phyloP scores from a whole-genome alignment of 2,113 vertebrate species.

The Circaetus gallicus region DNA sequence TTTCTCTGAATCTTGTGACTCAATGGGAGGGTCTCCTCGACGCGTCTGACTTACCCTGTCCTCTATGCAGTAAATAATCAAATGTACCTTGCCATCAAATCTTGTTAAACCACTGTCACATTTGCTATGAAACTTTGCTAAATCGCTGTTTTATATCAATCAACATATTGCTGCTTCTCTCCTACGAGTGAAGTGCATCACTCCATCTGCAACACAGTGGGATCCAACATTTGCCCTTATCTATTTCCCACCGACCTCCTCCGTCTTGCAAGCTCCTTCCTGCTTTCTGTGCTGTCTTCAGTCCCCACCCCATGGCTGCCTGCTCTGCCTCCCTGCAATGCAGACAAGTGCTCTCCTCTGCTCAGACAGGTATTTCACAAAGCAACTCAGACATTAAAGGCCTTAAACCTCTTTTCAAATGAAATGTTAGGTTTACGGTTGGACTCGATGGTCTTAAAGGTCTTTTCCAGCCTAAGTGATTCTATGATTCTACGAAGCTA shows the following conservation, averaged over 20 bases:
- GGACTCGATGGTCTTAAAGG: no score
- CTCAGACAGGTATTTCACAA: not conserved
- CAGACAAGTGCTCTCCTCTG: not conserved
- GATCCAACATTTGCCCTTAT: not conserved
- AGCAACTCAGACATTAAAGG: not conserved
- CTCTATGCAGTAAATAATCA: not conserved
- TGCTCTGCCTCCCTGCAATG: not conserved
- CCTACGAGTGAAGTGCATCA: not conserved
- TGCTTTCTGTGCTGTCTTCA: not conserved
- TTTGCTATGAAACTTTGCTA: not conserved
- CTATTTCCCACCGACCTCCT: not conserved
- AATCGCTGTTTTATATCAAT: not conserved
- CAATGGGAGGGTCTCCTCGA: not conserved
- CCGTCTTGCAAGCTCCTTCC: not conserved
- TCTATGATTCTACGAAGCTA: not conserved
- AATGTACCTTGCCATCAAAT: not conserved
- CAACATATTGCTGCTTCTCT: not conserved
- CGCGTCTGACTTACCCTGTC: not conserved
- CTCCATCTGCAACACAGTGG: not conserved
- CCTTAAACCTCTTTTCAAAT: not conserved
- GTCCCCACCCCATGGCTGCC: not conserved
- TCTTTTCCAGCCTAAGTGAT: not conserved
- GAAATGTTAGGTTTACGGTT: no score
- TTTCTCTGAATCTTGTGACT: not conserved
- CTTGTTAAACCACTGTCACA: not conserved